Percentiles rank a stretch among this genome's conserved stretches.
Conservation (phyloP, 2,113 vertebrate species). For the Aythya baeri region DNA sequence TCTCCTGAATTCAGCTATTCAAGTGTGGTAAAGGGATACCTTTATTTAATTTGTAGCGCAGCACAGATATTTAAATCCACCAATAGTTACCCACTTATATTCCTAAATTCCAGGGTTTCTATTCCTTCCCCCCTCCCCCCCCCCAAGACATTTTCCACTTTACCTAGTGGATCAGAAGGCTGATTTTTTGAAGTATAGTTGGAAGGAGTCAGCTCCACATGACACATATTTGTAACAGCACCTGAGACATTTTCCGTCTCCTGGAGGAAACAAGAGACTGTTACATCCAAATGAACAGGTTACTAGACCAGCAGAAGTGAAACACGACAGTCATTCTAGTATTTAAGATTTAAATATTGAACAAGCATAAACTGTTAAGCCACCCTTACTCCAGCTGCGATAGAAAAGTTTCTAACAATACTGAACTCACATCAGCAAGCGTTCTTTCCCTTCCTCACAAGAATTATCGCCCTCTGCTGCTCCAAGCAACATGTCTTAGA, state of each 20-base stretch:
- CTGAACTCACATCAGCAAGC: not conserved
- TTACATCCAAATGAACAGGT: not conserved
- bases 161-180: slow-evolving; percentile 45
- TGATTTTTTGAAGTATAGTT: not conserved
- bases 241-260: slow-evolving; percentile 45
- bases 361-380: not conserved
- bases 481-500: not conserved
- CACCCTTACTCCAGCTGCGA: not conserved
- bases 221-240: not conserved
- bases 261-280: slow-evolving; percentile 29
- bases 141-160: not conserved
- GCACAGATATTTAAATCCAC: not conserved
- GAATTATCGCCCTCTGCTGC: not conserved
- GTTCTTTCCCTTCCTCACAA: not conserved
- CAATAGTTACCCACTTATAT: not conserved
- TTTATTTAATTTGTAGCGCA: not conserved
- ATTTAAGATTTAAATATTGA: not conserved
- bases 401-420: not conserved
- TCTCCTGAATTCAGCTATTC: not conserved
- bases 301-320: not conserved
- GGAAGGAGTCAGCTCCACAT: not conserved
- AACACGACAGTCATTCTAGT: not conserved
- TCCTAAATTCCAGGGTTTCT: not conserved
- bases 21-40: not conserved
- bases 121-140: too few relatives aligned